Conservation (phyloP, 1,140 invertebrate genomes). For the Zophobas atratus region DNA sequence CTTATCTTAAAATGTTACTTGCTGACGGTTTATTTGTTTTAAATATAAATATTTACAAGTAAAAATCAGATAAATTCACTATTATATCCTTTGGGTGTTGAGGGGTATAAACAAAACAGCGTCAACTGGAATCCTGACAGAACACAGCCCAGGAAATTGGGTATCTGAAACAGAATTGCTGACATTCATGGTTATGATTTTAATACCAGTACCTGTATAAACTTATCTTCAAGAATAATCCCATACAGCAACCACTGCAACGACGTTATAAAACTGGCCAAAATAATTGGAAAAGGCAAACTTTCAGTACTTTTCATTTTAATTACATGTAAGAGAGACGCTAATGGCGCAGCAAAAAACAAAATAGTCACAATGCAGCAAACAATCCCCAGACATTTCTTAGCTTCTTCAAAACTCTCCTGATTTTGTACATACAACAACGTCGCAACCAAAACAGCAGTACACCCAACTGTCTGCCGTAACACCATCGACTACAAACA, state of each 20-base stretch:
- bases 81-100: conserved; percentile 57
- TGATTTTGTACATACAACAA: conserved; percentile 57
- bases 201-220: conserved; percentile 73
- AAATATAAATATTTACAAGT: too few species aligned
- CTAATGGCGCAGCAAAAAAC: conserved; percentile 85
- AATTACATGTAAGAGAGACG: conserved; percentile 83
- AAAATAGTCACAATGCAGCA: conserved; percentile 81
- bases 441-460: conserved; percentile 49
- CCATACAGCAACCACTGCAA: conserved; percentile 85
- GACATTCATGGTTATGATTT: conserved; percentile 7
- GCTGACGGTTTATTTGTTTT: too few species aligned
- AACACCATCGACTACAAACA: conserved; percentile 55
- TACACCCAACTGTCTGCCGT: conserved; percentile 55
- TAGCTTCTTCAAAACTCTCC: conserved; percentile 45
- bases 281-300: conserved; percentile 85
- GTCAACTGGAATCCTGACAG: conserved; percentile 79
- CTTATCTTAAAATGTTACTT: too few species aligned
- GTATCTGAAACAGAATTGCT: conserved; percentile 71
- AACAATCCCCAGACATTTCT: conserved; percentile 69
- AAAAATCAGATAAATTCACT: not conserved
- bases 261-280: conserved; percentile 82
- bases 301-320: conserved; percentile 82
- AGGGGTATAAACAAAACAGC: conserved; percentile 80
- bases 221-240: conserved; percentile 78
- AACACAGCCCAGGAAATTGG: conserved; percentile 81